Conservation (phyloP, 1,140 invertebrate species). For the Nixonia krombeini region DNA sequence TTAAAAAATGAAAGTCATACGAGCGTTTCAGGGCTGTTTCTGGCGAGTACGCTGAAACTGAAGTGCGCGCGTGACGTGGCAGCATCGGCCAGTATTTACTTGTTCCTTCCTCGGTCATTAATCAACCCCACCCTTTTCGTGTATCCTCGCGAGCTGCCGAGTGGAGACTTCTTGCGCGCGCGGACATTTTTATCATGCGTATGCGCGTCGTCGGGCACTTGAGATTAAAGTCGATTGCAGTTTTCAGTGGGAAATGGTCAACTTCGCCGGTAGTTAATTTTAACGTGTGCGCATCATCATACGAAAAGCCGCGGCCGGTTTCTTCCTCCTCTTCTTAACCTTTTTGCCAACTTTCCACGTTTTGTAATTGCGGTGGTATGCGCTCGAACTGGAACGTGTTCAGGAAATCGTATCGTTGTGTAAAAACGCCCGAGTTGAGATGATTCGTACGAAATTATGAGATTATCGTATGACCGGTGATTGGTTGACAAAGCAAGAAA, state of each 20-base stretch:
- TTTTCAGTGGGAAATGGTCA: conserved; percentile 16
- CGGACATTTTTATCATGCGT: not conserved
- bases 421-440: too few species aligned
- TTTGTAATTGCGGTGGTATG: too few species aligned
- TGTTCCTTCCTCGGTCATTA: conserved; percentile 45
- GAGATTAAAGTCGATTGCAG: conserved; percentile 24
- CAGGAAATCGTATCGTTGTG: too few species aligned
- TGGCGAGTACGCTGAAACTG: conserved; percentile 36
- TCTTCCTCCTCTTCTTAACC: too few species aligned
- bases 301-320: not conserved
- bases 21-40: conserved; percentile 43
- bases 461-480: too few species aligned
- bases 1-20: conserved; percentile 50
- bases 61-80: conserved; percentile 43
- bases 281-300: not conserved
- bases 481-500: too few species aligned
- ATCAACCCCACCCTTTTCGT: conserved; percentile 50
- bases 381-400: too few species aligned
- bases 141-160: conserved; percentile 43
- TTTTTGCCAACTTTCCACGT: too few species aligned
- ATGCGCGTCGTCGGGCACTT: not conserved
- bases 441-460: too few species aligned
- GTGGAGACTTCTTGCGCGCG: conserved; percentile 14
- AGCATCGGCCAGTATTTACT: conserved; percentile 46
- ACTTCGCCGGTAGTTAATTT: conserved; percentile 17